Evolutionary conservation across 2,113 vertebrate genomes (phyloP).

Genomic region (Oceanodroma tethys): DNA sequence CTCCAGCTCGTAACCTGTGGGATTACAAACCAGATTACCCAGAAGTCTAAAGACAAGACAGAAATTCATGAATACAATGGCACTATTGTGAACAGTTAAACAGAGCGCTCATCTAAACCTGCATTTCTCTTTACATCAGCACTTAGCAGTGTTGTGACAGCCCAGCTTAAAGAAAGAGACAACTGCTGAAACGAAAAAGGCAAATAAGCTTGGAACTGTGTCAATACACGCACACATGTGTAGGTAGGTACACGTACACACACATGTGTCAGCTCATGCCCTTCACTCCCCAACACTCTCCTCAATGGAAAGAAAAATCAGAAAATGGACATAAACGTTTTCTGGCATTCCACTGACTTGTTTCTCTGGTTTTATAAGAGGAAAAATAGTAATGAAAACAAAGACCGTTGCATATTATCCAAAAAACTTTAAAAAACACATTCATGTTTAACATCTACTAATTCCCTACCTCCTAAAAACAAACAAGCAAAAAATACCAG

Average conservation of each 20-base stretch:
- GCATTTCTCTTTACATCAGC: not conserved
- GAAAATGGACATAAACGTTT: not conserved
- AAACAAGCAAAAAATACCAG: constrained; percentile 8
- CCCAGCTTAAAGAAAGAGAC: not conserved
- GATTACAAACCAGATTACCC: not conserved
- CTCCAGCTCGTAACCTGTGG: not conserved
- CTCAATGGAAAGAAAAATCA: not conserved
- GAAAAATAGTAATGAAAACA: not conserved
- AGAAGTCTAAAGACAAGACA: not conserved
- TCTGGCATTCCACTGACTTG: not conserved
- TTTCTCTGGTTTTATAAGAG: not conserved
- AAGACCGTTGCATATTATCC: not conserved
- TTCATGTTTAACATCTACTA: not conserved
- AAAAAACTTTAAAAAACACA: not conserved
- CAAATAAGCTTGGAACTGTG: not conserved
- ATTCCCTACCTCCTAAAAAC: not conserved
- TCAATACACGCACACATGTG: not conserved
- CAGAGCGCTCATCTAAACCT: not conserved
- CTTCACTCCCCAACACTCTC: not conserved
- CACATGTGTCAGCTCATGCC: not conserved
- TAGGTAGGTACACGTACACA: not conserved
- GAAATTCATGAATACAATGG: not conserved
- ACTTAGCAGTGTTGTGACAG: not conserved
- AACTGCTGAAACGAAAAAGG: not conserved
- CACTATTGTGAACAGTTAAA: not conserved